Evolutionary conservation across 2,797 vertebrate genomes (phyloP).

Genomic region (Gila robusta): DNA sequence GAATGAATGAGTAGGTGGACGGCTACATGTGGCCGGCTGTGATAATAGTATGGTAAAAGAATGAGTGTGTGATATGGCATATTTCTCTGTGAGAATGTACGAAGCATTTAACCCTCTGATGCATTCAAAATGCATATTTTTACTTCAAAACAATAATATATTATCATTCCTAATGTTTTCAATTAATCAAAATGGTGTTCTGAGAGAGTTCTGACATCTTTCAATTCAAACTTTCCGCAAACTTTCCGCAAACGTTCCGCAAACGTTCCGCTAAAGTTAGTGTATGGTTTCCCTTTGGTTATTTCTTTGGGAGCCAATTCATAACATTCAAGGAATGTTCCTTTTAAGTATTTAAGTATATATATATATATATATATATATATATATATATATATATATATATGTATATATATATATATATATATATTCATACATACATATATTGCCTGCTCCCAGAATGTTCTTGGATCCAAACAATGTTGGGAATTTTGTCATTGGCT

Average conservation of each 20-base stretch:
- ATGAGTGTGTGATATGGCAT: conserved; percentile 45
- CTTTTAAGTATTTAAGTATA: neutral
- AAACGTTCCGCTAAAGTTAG: neutral
- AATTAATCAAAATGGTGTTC: neutral
- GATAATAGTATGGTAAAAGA: conserved; percentile 58
- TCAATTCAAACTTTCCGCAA: neutral
- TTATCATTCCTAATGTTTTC: neutral
- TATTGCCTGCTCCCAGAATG: no score
- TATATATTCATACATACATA: no score
- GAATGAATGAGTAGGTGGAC: conserved; percentile 61
- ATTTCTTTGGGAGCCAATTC: neutral
- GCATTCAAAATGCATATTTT: neutral
- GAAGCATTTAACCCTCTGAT: neutral
- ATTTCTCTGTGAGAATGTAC: neutral
- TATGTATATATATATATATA: no score
- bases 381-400: no score
- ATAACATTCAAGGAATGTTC: neutral
- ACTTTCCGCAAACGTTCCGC: no score
- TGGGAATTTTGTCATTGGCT: neutral
- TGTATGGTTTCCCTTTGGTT: neutral
- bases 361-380: no score
- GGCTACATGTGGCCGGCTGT: conserved; percentile 54
- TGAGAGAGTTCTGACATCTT: neutral
- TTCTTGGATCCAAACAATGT: neutral
- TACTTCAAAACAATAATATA: neutral